Evolutionary conservation across 1,140 invertebrate species (phyloP).

Genomic region (Drosophila melanica): DNA sequence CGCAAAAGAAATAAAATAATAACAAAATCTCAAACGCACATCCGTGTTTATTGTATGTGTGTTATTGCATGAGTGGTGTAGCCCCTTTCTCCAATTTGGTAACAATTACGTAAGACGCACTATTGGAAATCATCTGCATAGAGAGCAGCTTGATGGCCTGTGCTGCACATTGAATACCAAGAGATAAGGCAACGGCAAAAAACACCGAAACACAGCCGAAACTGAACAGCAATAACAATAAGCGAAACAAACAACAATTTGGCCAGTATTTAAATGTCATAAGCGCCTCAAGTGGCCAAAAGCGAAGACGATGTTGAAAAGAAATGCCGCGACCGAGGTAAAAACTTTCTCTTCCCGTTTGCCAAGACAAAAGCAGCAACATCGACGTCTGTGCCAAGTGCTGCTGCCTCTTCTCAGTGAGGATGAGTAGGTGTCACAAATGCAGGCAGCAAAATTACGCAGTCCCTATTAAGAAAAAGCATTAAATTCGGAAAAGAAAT

Average conservation of each 20-base stretch:
- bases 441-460: conserved; percentile 70
- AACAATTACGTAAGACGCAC: conserved; percentile 29
- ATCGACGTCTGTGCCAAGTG: background rate
- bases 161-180: conserved; percentile 59
- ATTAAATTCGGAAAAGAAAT: conserved; percentile 60
- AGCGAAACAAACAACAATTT: conserved; percentile 22
- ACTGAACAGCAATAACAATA: conserved; percentile 4
- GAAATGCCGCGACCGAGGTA: conserved; percentile 5
- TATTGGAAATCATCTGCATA: conserved; percentile 29
- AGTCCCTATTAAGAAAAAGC: conserved; percentile 58
- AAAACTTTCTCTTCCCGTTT: conserved; percentile 38
- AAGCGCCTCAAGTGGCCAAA: conserved; percentile 20
- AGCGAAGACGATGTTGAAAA: background rate
- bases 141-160: conserved; percentile 49
- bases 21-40: background rate
- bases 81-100: conserved; percentile 21
- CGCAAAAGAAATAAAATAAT: no score
- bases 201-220: background rate
- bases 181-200: background rate
- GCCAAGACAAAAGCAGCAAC: conserved; percentile 8
- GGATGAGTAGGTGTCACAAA: conserved; percentile 71
- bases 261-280: conserved; percentile 25
- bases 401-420: conserved; percentile 9
- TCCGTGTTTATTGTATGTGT: background rate
- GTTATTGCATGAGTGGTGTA: background rate